Base-by-base conservation (phyloP, 2,888 invertebrate species). In the Parthenolecanium corni region DNA sequence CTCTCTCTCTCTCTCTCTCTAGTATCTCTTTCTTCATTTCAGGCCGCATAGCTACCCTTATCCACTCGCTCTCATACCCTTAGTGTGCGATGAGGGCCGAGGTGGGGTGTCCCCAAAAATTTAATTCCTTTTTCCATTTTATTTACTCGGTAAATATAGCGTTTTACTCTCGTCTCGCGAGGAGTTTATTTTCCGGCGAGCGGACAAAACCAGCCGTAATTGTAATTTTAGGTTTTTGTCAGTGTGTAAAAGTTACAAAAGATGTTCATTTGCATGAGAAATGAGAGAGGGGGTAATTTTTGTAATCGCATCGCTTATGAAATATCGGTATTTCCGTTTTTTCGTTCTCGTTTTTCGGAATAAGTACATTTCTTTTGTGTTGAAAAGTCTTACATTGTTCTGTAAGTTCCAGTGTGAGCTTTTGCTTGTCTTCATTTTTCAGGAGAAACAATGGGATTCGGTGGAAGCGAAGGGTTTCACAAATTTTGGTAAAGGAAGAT, bases 41-140 rank as follows among this genome's bases (percentile, higher is more conserved):
- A 61, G 61, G 61, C 61, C 61, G 61, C 61, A 61, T 61, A 49
- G 23, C 49, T n/a, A 14, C 44, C 14, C 18, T 31, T 40, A 47
- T 24, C 16, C 21, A 21, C 16, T 25, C 46, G 57, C 57, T 24
- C 46, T 46, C 46, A 36, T n/a, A 47, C 61, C 36, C 23, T 21
- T 51, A 47, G 49, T 23, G 20, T 12, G 5, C 23, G n/a, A n/a
- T n/a, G n/a, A n/a, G n/a, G n/a, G n/a, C n/a, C n/a, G n/a, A n/a
- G n/a, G n/a, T n/a, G 14, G 20, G 20, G 3, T 21, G 11, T 18
- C n/a, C 2, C 21, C 49, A 9, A 18, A 47, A 61, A 61, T 61
- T 61, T 61, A 61, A 61, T 61, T 61, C 61, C 61, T 61, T 61
- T 61, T 61, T 61, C 61, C 61, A 61, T 61, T 31, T n/a, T 61